Evolutionary conservation across 2,113 vertebrate species (phyloP), one percentile per base, ranked within the genome.

Genomic region (Ellobius talpinus): DNA sequence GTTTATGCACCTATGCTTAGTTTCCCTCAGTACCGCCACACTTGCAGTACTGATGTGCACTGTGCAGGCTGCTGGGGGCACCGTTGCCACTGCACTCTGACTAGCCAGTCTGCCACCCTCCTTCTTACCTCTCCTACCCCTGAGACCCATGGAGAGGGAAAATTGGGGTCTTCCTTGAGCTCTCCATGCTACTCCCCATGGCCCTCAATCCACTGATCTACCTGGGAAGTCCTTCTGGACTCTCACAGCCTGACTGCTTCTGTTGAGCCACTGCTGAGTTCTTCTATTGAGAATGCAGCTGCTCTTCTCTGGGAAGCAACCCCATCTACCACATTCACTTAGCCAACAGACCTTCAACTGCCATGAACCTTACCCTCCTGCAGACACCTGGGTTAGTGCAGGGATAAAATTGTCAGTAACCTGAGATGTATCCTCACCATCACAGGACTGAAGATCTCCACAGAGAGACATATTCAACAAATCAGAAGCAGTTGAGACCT

Each of bases 1-100:
- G 2, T 24, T 21, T 14, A 14, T 3, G 42, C 0, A 0, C 16
- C 19, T 21, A 13, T 21, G 10, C 29, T 47, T 52, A 24, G 31
- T 42, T 24, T 3, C 13, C 12, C 74, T 65, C 45, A 0, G 0
- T 7, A 42, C 11, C 0, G 0, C 31, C 6, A 0, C 0, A 3
- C 36, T 47, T 4, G n/a, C 9, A 7, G 76, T 47, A 33, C 47
- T 47, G 47, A 5, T 47, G 47, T 47, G 14, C 1, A 0, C 23
- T 0, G 0, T 9, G 42, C 0, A 0, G 26, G 24, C 58, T n/a
- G 52, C 73, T 6, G 36, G 26, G 17, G 21, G 33, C 36, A 2
- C 9, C 17, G 9, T 19, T 1, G 42, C 11, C 24, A 39, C 31
- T 7, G 17, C n/a, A 7, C 21, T 42, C 42, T 36, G 16, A 21